Base-by-base conservation (phyloP, 2,797 vertebrate genomes). In the Siniperca undulata region DNA sequence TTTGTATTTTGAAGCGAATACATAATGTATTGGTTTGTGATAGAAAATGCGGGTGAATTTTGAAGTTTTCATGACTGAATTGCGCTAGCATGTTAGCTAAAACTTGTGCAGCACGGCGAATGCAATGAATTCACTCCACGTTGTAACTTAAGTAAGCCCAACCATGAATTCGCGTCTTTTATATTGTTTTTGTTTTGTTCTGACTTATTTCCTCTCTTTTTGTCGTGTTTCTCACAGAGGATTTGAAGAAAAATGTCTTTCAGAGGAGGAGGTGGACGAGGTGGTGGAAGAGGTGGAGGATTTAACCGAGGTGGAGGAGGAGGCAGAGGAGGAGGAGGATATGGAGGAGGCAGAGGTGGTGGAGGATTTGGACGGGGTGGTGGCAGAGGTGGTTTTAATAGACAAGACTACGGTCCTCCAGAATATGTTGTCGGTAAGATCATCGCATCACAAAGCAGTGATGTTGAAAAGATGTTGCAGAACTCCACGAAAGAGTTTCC, bases 391-490 rank as follows among this genome's bases (percentile, higher is more conserved):
- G 98, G 97, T 40, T 99, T 97, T 90, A 97, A 97, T 92, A 96
- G 96, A 92, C 95, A 96, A 72, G 96, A 98, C 88, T 98, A 88
- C 24, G 99, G 99, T 11, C 99, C 99, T 50, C 99, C 99, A 0
- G 99, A 99, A 61, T 89, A 96, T 20, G 98, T 99, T 70, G 97
- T 99, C 6, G 95, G 99, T 99, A 97, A 92, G 97, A 8, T 40
- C n/a, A 0, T 11, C 0, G 8, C 22, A 12, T n/a, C 8, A 20
- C 22, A 2, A 27, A 44, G 1, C 6, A 5, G 53, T 8, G 0
- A 60, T 30, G 65, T 11, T 61, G 11, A 10, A 22, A 40, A 62
- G 19, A 12, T 50, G 40, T 4, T 55, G 4, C 4, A 44, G 19
- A 30, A 30, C 30, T 30, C 30, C 30, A 30, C 30, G 30, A 30